Evolutionary conservation across 2,113 vertebrate genomes (phyloP), one percentile per base, ranked within the genome.

Genomic region (Chitala chitala): DNA sequence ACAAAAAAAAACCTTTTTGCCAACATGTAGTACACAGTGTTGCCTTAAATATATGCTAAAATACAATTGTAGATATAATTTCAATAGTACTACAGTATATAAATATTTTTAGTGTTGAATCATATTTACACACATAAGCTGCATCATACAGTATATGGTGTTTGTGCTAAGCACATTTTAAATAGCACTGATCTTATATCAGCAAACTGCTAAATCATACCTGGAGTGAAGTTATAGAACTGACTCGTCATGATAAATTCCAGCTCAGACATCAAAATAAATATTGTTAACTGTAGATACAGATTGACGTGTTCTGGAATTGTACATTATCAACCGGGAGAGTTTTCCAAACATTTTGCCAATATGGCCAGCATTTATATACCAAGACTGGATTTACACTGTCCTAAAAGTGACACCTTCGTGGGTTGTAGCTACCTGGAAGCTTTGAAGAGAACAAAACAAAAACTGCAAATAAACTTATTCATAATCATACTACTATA

Each of bases 21-120:
- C 20, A 61, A 6, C 64, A 65, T 53, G 50, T 24, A 33, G 48
- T 73, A 36, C 2, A 20, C 22, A 26, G 46, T 17, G 29, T 20
- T 68, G 53, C 48, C 79, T 78, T 79, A 78, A 50, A 76, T 74
- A 29, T 65, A 46, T 66, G 68, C 68, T 55, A 48, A 38, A 54
- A 51, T 22, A 1, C 1, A 31, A 46, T 31, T 9, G 46, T 24
- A 40, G 24, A 64, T 70, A 38, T 51, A n/a, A n/a, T 33, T 54
- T 48, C 17, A 75, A 15, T 3, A 69, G 50, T 36, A 64, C 68
- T 74, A 66, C n/a, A 29, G 64, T 38, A 65, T 10, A n/a, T 12
- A 29, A 26, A 7, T 38, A 63, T 4, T 3, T 42, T 38, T 20
- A 51, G 48, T 40, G 63, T 65, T 65, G 10, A 36, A 65, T 65